Evolutionary conservation across 2,797 vertebrate genomes (phyloP), one percentile per base, ranked within the genome.

Genomic region (Hipposideros larvatus): DNA sequence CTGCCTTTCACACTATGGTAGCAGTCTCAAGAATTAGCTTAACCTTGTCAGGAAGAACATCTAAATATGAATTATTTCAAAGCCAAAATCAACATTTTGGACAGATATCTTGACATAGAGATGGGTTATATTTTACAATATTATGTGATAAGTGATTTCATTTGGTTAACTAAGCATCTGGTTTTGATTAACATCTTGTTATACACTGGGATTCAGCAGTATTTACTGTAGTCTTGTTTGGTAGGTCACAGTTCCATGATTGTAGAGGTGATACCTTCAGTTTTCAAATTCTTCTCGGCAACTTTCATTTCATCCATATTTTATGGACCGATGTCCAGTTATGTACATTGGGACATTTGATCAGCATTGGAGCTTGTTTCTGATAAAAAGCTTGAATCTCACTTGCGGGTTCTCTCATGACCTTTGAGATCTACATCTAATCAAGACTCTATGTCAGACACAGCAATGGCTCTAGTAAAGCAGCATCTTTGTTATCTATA

Each of bases 11-110:
- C 2, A 63, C 2, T 37, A 13, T 4, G 41, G 19, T 22, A 73
- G 28, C 21, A 63, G 31, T 41, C 41, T 80, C 28, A 46, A 78
- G 93, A 83, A 70, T 16, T 48, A 70, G 26, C 28, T 79, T 74
- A 92, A 21, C 11, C 24, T 63, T 70, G n/a, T 82, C 53, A 80
- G 53, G 68, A 82, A 94, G 41, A 86, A 41, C 15, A 78, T 82
- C 9, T 55, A 78, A 94, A 86, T 63, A 80, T n/a, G 78, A 66
- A 73, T 87, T 91, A 55, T 83, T 43, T 85, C 68, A 91, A 70
- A 80, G 51, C 26, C 4, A 5, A 93, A 87, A 91, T 48, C n/a
- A 59, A 53, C 16, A 71, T 77, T 90, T 83, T 59, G 8, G 46
- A n/a, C 66, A 63, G 75, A 34, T 70, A 18, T 31, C 28, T 95